Conservation (phyloP, 23 tunicate genomes). For the Trididemnum clinides region DNA sequence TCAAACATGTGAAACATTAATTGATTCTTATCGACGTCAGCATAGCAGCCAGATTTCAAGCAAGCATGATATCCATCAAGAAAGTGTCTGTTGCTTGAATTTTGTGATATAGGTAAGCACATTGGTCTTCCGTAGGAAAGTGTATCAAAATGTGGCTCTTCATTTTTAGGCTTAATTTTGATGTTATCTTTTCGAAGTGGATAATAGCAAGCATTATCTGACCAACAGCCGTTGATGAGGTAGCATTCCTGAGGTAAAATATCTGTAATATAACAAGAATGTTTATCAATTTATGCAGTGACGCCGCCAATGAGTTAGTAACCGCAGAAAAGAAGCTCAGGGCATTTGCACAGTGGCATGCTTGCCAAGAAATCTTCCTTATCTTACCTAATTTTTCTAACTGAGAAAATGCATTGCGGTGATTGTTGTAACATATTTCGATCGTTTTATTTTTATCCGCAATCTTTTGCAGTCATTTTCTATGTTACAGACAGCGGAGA, state of each 20-base stretch:
- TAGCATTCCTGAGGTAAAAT: constrained; percentile 14
- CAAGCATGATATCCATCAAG: constrained; percentile 35
- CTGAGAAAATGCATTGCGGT: no score
- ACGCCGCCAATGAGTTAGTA: no score
- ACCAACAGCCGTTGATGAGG: constrained; percentile 38
- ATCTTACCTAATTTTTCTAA: no score
- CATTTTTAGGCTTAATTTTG: background rate
- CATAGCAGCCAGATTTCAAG: constrained; percentile 12
- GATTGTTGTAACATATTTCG: no score
- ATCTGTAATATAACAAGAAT: no score
- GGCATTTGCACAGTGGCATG: no score
- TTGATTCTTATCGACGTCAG: background rate
- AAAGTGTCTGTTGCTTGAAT: background rate
- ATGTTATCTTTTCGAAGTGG: constrained; percentile 17
- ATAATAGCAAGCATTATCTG: constrained; percentile 32
- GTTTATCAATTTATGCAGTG: no score
- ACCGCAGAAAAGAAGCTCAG: no score
- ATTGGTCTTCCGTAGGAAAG: constrained; percentile 1
- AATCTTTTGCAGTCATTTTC: no score
- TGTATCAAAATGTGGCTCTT: background rate
- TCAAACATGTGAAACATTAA: background rate
- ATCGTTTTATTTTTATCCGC: no score
- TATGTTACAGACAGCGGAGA: no score
- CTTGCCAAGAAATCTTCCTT: no score
- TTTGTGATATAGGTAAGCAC: constrained; percentile 19